These are phyloP conservation scores for Phasianus colchicus DNA, from an alignment of 2,113 vertebrate genomes.

Conservation along the genomic window DNA sequence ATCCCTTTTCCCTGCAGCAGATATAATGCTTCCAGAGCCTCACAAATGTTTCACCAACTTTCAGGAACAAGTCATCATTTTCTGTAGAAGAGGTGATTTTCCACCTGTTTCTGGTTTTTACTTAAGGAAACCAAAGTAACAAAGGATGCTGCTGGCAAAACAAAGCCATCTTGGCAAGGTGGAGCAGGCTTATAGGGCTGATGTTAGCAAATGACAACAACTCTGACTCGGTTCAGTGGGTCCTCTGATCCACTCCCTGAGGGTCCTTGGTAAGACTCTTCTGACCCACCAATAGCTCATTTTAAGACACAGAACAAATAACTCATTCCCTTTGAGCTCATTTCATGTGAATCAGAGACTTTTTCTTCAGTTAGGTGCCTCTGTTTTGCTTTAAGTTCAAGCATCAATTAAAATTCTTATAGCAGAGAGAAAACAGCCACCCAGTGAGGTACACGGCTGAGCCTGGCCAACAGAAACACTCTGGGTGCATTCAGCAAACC, in stretches of 20 bases:
- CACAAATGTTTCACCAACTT: background rate
- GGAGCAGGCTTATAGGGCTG: background rate
- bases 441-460: background rate
- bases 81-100: background rate
- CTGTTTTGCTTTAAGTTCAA: background rate
- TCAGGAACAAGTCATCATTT: rapidly evolving
- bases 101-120: background rate
- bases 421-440: conserved; percentile 34
- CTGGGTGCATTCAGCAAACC: background rate
- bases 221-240: background rate
- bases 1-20: background rate
- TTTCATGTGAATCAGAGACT: background rate
- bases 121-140: background rate
- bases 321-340: background rate
- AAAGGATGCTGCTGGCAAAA: rapidly evolving
- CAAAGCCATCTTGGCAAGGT: background rate
- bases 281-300: background rate
- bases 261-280: background rate
- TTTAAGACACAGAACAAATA: rapidly evolving
- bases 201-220: conserved; percentile 1
- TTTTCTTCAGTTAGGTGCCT: background rate
- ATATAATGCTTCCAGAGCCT: background rate
- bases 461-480: conserved; percentile 64
- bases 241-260: background rate
- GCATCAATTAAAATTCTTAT: background rate